Conservation (phyloP, 2,797 vertebrate genomes). For the Tachyglossus aculeatus region DNA sequence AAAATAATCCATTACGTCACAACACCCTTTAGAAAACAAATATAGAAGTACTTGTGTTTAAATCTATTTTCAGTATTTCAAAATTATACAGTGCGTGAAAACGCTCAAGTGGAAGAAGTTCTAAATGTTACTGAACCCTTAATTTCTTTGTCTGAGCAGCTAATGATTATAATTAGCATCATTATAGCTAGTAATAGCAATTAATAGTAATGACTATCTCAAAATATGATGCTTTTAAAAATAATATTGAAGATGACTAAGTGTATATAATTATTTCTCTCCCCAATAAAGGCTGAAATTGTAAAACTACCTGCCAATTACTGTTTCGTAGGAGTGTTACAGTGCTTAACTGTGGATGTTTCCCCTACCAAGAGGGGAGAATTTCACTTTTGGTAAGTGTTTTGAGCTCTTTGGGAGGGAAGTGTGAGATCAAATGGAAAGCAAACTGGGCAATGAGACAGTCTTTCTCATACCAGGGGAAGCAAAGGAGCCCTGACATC, state of each 20-base stretch:
- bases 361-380: constrained; percentile 2
- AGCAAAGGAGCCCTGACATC: no score
- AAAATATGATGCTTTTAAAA: constrained; percentile 66
- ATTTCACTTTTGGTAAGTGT: neutral
- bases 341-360: constrained; percentile 47
- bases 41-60: constrained; percentile 70
- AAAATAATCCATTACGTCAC: constrained; percentile 62
- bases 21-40: constrained; percentile 65
- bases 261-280: constrained; percentile 65
- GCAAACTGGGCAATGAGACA: no score
- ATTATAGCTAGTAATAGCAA: constrained; percentile 63
- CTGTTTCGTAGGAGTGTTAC: constrained; percentile 53
- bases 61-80: constrained; percentile 61
- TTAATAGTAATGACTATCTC: constrained; percentile 66
- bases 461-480: no score
- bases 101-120: constrained; percentile 46
- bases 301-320: constrained; percentile 64
- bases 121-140: constrained; percentile 5
- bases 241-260: constrained; percentile 57
- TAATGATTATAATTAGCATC: constrained; percentile 61
- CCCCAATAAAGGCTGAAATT: constrained; percentile 55
- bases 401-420: no score
- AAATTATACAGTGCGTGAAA: constrained; percentile 66
- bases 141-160: constrained; percentile 48
- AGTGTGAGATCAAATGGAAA: no score